Evolutionary conservation across 35 echinoderm and acorn worm species (phyloP).

Genomic region (Strongylocentrotus purpuratus): DNA sequence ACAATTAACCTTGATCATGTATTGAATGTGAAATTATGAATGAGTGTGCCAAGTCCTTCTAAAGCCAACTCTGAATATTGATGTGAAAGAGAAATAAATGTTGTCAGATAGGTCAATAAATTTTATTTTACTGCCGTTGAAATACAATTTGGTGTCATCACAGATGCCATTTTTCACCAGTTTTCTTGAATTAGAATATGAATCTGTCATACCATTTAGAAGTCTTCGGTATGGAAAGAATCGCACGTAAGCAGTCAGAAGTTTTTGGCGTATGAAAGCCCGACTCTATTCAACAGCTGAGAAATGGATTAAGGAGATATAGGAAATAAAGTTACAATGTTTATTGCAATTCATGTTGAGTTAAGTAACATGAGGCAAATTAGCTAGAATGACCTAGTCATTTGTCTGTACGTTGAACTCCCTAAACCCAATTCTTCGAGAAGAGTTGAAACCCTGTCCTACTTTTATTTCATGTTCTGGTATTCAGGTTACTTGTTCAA

Average conservation of each 20-base stretch:
- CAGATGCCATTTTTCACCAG: background rate
- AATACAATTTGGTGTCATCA: background rate
- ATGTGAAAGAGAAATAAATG: background rate
- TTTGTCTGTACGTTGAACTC: background rate
- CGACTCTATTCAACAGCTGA: background rate
- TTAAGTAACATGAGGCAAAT: background rate
- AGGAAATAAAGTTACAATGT: background rate
- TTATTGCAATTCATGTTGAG: background rate
- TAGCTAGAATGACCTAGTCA: background rate
- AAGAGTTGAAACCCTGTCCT: background rate
- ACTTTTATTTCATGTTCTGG: background rate
- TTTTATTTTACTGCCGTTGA: background rate
- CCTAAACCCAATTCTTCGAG: background rate
- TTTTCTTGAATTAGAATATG: background rate
- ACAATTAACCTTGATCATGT: constrained; percentile 5
- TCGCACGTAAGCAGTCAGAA: background rate
- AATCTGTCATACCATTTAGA: background rate
- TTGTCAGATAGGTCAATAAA: background rate
- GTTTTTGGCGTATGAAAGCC: background rate
- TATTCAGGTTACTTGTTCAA: constrained; percentile 3
- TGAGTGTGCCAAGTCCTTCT: background rate
- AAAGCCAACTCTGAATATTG: background rate
- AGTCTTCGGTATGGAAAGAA: background rate
- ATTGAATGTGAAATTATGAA: constrained; percentile 6
- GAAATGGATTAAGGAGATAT: background rate